A percentile compares a stretch with the other conserved stretches of the same genome.
phyloP scores from a whole-genome alignment of 2,113 vertebrate genomes.

The Petaurus breviceps region DNA sequence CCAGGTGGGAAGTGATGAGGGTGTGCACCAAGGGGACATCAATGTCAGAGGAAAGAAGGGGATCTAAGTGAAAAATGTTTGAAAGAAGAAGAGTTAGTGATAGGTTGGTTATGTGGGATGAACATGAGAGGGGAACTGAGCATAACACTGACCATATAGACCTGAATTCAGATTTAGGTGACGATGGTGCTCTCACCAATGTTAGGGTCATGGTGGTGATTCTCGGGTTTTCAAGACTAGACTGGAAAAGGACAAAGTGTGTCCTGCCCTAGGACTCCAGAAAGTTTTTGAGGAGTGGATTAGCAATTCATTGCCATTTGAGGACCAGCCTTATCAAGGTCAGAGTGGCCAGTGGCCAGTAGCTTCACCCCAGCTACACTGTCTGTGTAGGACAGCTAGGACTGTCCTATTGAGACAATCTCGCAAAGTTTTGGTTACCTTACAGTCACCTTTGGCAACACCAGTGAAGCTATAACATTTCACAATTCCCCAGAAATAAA shows the following conservation, averaged over 20 bases:
- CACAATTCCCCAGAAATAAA: neutral
- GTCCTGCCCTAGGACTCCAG: neutral
- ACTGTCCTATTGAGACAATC: neutral
- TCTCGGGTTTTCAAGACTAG: neutral
- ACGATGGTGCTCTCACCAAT: neutral
- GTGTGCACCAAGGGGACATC: neutral
- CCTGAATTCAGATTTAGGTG: neutral
- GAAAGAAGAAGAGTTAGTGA: no score
- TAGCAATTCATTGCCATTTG: neutral
- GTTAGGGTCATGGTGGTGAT: neutral
- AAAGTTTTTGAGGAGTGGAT: neutral
- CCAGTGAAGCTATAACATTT: neutral
- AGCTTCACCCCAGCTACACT: neutral
- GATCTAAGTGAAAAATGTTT: no score
- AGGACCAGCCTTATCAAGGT: neutral
- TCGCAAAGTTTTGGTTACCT: neutral
- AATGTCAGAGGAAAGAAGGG: no score
- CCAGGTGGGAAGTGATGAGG: neutral
- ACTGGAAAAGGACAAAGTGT: neutral
- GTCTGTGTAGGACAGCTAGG: no score
- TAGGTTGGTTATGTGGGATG: no score
- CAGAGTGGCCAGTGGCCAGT: neutral
- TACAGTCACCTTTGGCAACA: neutral
- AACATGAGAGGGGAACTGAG: neutral
- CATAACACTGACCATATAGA: neutral